Conservation (phyloP, 2,888 invertebrate species). For the Flabesymbios commensalis region DNA sequence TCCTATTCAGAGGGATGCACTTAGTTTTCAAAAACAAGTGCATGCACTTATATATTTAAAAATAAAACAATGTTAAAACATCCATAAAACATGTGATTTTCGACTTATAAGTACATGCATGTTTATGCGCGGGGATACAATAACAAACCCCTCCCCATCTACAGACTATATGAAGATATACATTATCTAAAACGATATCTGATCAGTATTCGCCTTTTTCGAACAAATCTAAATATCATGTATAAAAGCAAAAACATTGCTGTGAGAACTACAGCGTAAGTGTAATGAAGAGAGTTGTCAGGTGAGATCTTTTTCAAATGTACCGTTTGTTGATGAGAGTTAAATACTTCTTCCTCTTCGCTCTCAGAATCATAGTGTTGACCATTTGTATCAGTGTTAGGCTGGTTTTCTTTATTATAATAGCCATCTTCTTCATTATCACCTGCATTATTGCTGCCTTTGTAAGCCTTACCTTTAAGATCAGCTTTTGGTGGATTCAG, state of each 20-base stretch:
- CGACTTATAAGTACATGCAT: no score
- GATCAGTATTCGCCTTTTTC: background rate
- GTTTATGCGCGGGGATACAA: no score
- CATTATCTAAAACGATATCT: background rate
- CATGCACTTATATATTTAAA: no score
- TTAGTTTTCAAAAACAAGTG: no score
- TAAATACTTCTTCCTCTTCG: background rate
- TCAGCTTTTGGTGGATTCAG: background rate
- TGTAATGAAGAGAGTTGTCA: background rate
- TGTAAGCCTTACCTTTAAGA: background rate
- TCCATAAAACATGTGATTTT: no score
- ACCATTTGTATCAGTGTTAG: background rate
- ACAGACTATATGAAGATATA: no score
- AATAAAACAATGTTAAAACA: no score
- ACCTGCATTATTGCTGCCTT: background rate
- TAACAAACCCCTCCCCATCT: no score
- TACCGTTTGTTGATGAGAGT: background rate
- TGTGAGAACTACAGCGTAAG: background rate
- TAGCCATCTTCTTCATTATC: background rate
- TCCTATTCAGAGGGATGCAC: no score
- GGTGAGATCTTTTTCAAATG: background rate
- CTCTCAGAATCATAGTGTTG: background rate
- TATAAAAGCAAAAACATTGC: background rate
- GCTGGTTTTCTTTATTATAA: background rate
- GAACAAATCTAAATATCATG: background rate